Conservation (phyloP, 1,140 invertebrate species). For the Doryteuthis pealeii region DNA sequence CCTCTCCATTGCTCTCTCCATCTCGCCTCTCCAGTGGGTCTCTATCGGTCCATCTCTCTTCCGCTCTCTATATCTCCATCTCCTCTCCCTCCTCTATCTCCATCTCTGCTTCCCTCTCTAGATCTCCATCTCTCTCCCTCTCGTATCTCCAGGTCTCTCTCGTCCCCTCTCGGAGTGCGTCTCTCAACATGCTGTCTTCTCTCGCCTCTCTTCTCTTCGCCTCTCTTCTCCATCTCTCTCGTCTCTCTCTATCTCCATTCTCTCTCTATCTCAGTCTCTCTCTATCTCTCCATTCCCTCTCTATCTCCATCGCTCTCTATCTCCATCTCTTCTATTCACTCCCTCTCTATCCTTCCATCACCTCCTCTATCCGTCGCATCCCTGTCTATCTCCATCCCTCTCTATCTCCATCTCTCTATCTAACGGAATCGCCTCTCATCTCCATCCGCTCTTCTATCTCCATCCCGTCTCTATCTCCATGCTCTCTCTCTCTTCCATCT, state of each 20-base stretch:
- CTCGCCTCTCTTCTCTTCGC: no score
- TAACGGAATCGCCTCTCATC: background rate
- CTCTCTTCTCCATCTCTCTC: no score
- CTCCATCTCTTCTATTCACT: constrained; percentile 1
- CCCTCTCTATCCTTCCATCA: background rate
- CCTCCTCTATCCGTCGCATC: background rate
- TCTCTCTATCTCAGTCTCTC: background rate
- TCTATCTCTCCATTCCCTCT: background rate
- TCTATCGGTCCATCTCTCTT: background rate
- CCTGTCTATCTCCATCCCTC: background rate
- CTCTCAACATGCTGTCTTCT: no score
- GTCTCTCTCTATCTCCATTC: background rate
- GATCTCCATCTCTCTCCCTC: background rate
- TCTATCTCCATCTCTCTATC: constrained; percentile 14
- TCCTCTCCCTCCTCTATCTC: background rate
- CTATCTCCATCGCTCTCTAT: background rate
- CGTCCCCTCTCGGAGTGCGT: no score
- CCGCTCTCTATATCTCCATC: background rate
- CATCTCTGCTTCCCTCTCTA: background rate
- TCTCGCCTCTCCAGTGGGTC: background rate
- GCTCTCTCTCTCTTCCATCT: background rate
- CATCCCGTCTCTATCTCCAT: background rate
- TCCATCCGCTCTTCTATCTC: background rate
- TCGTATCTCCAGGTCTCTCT: no score
- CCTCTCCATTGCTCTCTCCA: background rate